Base-by-base conservation (phyloP, 2,113 vertebrate genomes). In the Albula goreensis region DNA sequence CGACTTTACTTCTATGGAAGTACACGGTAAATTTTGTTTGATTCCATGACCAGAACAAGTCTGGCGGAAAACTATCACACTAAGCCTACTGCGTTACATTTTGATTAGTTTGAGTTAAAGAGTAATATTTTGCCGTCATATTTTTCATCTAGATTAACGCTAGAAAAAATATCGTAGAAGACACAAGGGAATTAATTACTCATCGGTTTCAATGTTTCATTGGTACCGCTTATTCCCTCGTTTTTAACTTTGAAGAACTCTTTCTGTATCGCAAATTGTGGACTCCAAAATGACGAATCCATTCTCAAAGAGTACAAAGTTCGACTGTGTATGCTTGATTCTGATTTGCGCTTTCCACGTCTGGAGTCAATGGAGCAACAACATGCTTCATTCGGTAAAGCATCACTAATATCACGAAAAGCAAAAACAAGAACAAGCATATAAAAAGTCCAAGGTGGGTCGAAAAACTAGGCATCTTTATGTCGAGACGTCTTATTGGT, bases 311-410 rank as follows among this genome's bases (percentile, higher is more conserved):
- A 10, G 81, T 74, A 48, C 80, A 41, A 56, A 86, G 86, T 60
- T 89, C 88, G 53, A 86, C 87, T 82, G 85, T 85, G 49, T 83
- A 88, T 81, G 86, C 85, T 56, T 90, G 88, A 48, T 84, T 86
- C n/a, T 85, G 83, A 60, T 81, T 78, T 3, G 63, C 85, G 86
- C 63, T 88, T 70, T 89, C 90, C 81, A 86, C 80, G 52, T 89
- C 89, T 63, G 90, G 85, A 9, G 89, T 87, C 74, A 88, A 74
- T 17, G 90, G 90, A 0, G 90, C 90, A 50, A 91, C 86, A 11
- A 83, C 89, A 83, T 91, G 88, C 57, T 91, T 91, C 85, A 91
- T 89, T 81, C 90, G 87, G 84, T 90, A 90, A 11, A 91, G 89
- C 90, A 90, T 90, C 80, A 91, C 88, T 25, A 89, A 82, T 52